Conservation (phyloP, 1,140 invertebrate species). For the Panagrolaimus sp. region DNA sequence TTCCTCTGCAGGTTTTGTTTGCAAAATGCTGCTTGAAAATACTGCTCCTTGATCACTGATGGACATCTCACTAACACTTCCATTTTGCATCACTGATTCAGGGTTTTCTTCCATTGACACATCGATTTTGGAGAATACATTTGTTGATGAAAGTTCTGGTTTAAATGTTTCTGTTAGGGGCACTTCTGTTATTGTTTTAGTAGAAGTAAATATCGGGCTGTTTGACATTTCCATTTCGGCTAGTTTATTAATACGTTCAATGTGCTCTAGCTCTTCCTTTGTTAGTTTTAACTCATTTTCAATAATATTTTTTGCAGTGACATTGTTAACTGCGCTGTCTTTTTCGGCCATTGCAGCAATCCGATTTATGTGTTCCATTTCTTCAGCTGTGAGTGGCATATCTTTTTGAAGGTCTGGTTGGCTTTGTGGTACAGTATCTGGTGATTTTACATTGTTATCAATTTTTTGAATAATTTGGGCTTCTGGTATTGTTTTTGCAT, state of each 20-base stretch:
- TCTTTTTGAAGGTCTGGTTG: neutral
- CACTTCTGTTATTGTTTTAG: neutral
- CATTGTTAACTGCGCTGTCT: conserved; percentile 26
- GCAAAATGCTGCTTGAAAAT: neutral
- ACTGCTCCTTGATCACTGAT: neutral
- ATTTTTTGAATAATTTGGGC: too few relatives aligned
- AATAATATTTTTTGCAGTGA: too few relatives aligned
- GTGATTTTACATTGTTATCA: neutral
- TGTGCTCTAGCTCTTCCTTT: conserved; percentile 31
- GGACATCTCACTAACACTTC: too few relatives aligned
- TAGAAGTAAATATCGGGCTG: neutral
- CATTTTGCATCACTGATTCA: neutral
- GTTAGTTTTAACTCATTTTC: neutral
- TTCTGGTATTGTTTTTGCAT: too few relatives aligned
- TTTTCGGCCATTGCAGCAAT: conserved; percentile 27
- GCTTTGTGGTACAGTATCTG: neutral
- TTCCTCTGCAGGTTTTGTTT: too few relatives aligned
- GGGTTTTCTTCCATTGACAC: neutral
- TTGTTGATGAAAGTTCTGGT: too few relatives aligned
- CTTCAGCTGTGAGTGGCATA: conserved; percentile 19
- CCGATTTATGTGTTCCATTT: conserved; percentile 28
- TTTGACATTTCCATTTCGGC: conserved; percentile 21
- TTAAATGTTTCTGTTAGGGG: too few relatives aligned
- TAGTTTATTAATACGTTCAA: conserved; percentile 25
- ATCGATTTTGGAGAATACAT: too few relatives aligned